Conservation (phyloP, 1,140 invertebrate species). For the Drosophila triauraria region DNA sequence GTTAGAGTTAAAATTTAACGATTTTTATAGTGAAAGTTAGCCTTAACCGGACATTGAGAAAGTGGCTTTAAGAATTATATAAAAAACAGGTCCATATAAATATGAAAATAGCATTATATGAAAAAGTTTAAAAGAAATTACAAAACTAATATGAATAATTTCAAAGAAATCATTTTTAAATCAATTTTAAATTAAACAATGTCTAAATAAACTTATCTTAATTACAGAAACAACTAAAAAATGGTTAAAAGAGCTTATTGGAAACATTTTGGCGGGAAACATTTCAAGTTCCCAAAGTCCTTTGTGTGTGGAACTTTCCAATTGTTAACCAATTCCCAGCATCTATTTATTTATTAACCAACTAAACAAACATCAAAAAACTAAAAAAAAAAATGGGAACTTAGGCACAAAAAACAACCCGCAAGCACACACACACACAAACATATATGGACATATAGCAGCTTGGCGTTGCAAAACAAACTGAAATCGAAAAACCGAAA, state of each 20-base stretch:
- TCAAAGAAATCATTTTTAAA: background rate
- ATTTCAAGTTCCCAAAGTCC: background rate
- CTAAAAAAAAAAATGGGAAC: conserved; percentile 10
- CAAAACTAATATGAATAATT: background rate
- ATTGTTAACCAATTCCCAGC: background rate
- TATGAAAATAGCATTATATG: too few species aligned
- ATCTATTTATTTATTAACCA: conserved; percentile 5
- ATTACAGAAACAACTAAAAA: background rate
- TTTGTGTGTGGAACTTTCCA: too few species aligned
- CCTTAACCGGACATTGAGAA: too few species aligned
- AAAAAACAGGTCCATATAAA: too few species aligned
- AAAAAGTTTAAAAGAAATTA: too few species aligned
- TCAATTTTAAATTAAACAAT: background rate
- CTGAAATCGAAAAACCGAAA: conserved; percentile 60
- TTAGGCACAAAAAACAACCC: conserved; percentile 36
- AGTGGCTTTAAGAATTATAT: too few species aligned
- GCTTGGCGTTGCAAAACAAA: conserved; percentile 76
- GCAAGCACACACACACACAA: conserved; percentile 27
- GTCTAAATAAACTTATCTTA: too few species aligned
- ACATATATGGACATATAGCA: conserved; percentile 28
- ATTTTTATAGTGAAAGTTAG: too few species aligned
- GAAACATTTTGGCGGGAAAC: conserved; percentile 19
- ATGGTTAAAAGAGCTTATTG: background rate
- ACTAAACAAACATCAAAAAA: conserved; percentile 19
- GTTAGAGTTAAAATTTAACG: too few species aligned